Percentiles rank a stretch among this genome's conserved stretches.
phyloP scores from a whole-genome alignment of 2,113 vertebrate species.

The Equus quagga region DNA sequence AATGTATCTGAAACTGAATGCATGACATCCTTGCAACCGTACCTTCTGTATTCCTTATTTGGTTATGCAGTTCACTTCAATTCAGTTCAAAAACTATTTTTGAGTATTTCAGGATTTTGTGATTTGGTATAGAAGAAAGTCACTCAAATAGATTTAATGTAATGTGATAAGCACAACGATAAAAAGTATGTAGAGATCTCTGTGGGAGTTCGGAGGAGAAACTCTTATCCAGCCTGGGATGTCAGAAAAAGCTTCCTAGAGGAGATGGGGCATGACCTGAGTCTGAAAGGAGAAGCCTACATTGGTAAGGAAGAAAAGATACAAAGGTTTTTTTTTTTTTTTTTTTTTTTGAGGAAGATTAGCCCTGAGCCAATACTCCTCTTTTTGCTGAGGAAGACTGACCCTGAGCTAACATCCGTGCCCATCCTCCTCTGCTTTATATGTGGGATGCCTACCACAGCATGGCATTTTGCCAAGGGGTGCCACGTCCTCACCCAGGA shows the following conservation, averaged over 20 bases:
- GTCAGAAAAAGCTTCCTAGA: background rate
- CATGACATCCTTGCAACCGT: background rate
- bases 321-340: too few species aligned
- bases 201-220: background rate
- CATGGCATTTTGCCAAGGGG: too few species aligned
- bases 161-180: background rate
- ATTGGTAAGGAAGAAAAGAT: background rate
- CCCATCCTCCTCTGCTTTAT: too few species aligned
- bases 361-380: too few species aligned
- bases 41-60: background rate
- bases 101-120: background rate
- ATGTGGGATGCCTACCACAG: too few species aligned
- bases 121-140: background rate
- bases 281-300: background rate
- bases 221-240: background rate
- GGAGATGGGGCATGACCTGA: background rate
- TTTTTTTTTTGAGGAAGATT: too few species aligned
- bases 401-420: too few species aligned
- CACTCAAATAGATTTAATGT: background rate
- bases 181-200: background rate
- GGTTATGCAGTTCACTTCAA: background rate
- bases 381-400: too few species aligned
- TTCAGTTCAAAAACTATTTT: background rate
- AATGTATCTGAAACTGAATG: background rate
- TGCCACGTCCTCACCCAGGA: too few species aligned